Evolutionary conservation across 2,113 vertebrate genomes (phyloP).

Genomic region (Xenus cinereus): DNA sequence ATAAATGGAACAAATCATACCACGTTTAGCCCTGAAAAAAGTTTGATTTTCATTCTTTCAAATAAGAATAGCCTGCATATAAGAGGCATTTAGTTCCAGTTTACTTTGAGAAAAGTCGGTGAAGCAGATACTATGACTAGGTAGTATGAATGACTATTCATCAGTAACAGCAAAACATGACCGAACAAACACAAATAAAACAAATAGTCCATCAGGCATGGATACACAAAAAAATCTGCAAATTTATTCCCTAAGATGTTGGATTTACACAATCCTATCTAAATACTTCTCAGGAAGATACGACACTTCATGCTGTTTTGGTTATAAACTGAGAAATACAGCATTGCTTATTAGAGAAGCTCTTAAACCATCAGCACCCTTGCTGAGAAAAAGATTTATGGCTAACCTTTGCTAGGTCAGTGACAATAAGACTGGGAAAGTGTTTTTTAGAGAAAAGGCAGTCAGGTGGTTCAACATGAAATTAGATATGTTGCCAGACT

Average conservation of each 20-base stretch:
- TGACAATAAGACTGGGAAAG: conserved; percentile 32
- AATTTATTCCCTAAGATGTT: neutral
- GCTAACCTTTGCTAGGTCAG: conserved; percentile 58
- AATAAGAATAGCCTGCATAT: neutral
- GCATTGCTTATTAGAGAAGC: conserved; percentile 33
- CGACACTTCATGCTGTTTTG: neutral
- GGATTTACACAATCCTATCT: neutral
- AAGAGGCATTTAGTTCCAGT: neutral
- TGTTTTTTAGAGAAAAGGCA: conserved; percentile 45
- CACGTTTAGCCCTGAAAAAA: neutral
- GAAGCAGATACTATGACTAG: neutral
- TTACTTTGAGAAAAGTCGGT: neutral
- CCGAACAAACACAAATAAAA: neutral
- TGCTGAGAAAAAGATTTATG: conserved; percentile 66
- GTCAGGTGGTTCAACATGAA: conserved; percentile 51
- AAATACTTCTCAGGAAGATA: conserved; percentile 1
- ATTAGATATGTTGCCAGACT: conserved; percentile 48
- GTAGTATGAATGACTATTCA: neutral
- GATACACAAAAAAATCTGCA: neutral
- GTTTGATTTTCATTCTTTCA: neutral
- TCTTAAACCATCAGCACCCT: conserved; percentile 45
- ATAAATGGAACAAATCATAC: neutral
- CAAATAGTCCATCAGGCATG: neutral
- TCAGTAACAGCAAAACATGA: neutral
- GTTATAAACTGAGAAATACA: neutral